Evolutionary conservation across 2,797 vertebrate species (phyloP).

Genomic region (Enoplosus armatus): DNA sequence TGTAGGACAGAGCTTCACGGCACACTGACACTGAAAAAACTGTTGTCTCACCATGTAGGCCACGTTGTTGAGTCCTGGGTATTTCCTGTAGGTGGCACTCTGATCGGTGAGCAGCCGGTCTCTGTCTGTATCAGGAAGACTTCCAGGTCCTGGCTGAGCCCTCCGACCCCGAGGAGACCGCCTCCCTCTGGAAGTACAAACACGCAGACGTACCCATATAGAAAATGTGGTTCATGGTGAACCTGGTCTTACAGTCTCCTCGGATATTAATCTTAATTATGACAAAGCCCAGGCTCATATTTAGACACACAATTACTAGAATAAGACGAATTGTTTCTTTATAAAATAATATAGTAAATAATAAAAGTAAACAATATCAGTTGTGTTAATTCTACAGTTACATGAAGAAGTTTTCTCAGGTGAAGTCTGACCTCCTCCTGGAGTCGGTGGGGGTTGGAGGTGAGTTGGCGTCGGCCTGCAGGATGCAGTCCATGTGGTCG

Average conservation of each 20-base stretch:
- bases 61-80: slow-evolving; percentile 96
- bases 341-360: background rate
- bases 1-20: background rate
- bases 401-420: background rate
- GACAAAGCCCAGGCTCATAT: background rate
- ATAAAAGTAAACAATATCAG: background rate
- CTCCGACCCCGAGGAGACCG: slow-evolving; percentile 92
- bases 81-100: slow-evolving; percentile 95
- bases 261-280: too few relatives aligned
- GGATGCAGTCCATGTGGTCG: slow-evolving; percentile 97
- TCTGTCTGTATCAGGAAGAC: slow-evolving; percentile 89
- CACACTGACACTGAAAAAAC: background rate
- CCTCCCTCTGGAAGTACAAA: slow-evolving; percentile 84
- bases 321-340: too few relatives aligned
- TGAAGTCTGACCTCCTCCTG: slow-evolving; percentile 88
- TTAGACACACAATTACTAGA: too few relatives aligned
- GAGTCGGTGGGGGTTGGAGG: slow-evolving; percentile 91
- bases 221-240: background rate
- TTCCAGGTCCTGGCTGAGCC: slow-evolving; percentile 90
- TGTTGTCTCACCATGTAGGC: slow-evolving; percentile 91
- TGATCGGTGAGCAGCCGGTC: slow-evolving; percentile 94
- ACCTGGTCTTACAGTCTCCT: background rate
- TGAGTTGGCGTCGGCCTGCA: slow-evolving; percentile 88
- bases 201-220: background rate
- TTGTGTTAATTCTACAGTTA: background rate